Conservation (phyloP, 1,140 invertebrate genomes). For the Drosophila arizonae region DNA sequence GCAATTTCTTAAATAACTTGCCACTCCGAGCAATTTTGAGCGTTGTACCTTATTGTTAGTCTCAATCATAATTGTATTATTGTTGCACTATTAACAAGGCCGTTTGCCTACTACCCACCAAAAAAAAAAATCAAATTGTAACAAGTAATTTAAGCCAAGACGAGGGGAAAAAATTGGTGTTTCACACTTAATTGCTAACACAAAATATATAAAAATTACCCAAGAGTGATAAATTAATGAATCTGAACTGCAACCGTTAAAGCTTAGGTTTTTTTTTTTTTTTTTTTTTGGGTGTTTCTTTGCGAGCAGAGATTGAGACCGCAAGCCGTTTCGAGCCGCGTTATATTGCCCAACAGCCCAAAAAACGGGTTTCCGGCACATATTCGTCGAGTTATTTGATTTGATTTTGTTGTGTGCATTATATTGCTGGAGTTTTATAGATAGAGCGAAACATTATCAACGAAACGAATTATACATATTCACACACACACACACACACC, state of each 20-base stretch:
- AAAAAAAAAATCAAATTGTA: constrained; percentile 25
- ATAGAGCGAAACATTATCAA: constrained; percentile 30
- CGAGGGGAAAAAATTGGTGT: constrained; percentile 49
- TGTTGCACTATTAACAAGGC: constrained; percentile 53
- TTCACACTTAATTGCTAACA: constrained; percentile 77
- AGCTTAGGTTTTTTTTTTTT: constrained; percentile 16
- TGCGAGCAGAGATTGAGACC: constrained; percentile 10
- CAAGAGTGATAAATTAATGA: constrained; percentile 75
- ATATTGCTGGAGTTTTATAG: not conserved
- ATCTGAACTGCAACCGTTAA: constrained; percentile 63
- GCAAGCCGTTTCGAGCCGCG: constrained; percentile 17
- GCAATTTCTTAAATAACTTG: constrained; percentile 3
- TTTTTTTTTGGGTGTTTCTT: not conserved
- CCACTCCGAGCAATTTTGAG: not conserved
- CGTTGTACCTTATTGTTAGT: constrained; percentile 4
- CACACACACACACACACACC: not conserved
- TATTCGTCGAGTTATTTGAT: constrained; percentile 16
- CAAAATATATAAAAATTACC: constrained; percentile 60
- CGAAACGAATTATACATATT: constrained; percentile 34
- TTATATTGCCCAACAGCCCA: constrained; percentile 33
- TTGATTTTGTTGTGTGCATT: not conserved
- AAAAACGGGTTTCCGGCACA: constrained; percentile 47
- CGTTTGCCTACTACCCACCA: not conserved
- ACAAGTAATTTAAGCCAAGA: constrained; percentile 26
- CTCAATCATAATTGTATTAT: constrained; percentile 17